phyloP scores from a whole-genome alignment of 1,140 invertebrate genomes.

The Babylonia areolata region DNA sequence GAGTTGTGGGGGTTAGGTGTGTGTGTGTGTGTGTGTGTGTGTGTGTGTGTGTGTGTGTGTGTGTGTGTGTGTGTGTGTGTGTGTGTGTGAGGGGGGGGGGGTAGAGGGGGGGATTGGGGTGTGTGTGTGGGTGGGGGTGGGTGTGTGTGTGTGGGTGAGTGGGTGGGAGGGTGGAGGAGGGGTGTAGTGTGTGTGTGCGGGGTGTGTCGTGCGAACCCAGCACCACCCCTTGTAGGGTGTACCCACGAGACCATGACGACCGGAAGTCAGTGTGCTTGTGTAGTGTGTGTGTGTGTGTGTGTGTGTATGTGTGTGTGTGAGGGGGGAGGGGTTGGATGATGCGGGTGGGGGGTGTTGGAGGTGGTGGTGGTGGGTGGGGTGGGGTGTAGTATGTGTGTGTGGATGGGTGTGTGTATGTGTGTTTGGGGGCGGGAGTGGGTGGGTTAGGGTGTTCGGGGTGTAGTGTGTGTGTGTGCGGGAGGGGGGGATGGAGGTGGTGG shows the following conservation, averaged over 20 bases:
- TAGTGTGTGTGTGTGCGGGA: no score
- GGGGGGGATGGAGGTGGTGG: no score
- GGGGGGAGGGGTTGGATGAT: no score
- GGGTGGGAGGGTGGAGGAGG: no score
- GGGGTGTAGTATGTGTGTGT: not conserved
- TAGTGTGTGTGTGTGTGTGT: not conserved
- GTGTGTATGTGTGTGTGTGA: not conserved
- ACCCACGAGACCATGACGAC: conserved; percentile 36
- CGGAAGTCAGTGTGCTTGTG: conserved; percentile 32
- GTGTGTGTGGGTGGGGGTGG: no score
- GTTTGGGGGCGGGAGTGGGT: no score
- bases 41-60: not conserved
- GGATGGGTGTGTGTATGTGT: not conserved
- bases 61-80: not conserved
- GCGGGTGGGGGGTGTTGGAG: no score
- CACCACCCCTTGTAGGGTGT: conserved; percentile 50
- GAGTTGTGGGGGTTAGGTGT: not conserved
- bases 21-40: not conserved
- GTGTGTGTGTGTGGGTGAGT: no score
- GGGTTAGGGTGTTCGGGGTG: no score
- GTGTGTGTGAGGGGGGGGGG: not conserved
- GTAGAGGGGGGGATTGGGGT: no score
- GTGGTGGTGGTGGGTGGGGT: no score
- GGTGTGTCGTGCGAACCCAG: conserved; percentile 57
- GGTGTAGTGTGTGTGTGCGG: no score